These are phyloP conservation scores for Pteruthius melanotis DNA, from an alignment of 2,113 vertebrate species.

Conservation along the genomic window DNA sequence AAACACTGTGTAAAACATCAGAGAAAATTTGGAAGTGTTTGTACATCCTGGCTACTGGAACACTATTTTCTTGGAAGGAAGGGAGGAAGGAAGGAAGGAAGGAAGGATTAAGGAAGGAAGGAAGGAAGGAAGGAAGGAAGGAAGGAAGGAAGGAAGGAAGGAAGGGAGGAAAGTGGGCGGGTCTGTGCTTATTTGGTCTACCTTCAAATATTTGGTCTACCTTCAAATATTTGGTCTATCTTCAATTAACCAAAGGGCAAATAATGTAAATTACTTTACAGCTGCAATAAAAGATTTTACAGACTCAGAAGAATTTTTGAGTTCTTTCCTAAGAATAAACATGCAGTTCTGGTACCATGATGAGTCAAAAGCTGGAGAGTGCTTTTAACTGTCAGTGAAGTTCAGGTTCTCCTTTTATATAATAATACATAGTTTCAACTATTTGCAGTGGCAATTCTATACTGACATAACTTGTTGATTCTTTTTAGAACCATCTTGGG, in stretches of 20 bases:
- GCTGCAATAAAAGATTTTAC: background rate
- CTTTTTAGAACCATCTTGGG: background rate
- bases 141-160: background rate
- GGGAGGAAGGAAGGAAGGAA: background rate
- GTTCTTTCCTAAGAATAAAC: background rate
- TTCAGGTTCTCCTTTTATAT: background rate
- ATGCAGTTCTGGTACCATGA: background rate
- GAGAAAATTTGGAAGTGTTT: background rate
- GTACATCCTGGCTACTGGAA: background rate
- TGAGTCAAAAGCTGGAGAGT: background rate
- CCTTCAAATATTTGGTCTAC: background rate
- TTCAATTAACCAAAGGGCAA: background rate
- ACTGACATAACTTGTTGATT: background rate
- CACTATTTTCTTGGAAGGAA: background rate
- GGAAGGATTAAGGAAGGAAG: background rate
- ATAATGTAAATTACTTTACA: background rate
- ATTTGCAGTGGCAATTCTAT: background rate
- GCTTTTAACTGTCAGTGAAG: background rate
- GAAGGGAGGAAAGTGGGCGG: background rate
- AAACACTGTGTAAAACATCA: background rate
- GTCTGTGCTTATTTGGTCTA: background rate
- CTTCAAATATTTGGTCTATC: background rate
- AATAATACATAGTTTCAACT: background rate
- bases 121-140: background rate
- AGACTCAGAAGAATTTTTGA: background rate